These are phyloP conservation scores for Euglossa dilemma DNA, from an alignment of 1,140 invertebrate genomes.

Conservation along the genomic window DNA sequence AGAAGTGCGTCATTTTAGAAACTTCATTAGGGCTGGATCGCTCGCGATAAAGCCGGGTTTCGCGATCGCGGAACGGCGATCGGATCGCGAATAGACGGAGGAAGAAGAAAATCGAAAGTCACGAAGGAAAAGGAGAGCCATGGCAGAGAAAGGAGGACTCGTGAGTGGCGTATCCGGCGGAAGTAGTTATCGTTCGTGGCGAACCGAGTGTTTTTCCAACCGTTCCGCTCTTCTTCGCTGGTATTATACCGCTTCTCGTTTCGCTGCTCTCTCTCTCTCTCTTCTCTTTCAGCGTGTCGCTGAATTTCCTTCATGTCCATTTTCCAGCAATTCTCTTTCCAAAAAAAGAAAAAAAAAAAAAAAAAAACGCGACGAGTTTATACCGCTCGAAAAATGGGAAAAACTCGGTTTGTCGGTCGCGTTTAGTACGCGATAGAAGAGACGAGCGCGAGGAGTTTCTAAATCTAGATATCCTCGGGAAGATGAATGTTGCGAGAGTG, in stretches of 20 bases:
- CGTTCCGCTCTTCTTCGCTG: slow-evolving; percentile 47
- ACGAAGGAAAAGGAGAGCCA: slow-evolving; percentile 14
- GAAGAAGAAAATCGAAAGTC: slow-evolving; percentile 47
- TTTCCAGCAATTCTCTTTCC: too few species aligned
- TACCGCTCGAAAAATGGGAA: too few species aligned
- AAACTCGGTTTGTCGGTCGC: too few species aligned
- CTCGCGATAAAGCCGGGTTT: neutral
- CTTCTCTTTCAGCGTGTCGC: neutral
- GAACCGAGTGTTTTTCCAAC: slow-evolving; percentile 63
- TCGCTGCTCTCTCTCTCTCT: neutral
- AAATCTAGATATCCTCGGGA: neutral
- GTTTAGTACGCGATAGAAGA: too few species aligned
- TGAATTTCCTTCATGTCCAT: neutral
- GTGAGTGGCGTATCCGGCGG: slow-evolving; percentile 71
- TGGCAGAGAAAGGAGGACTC: slow-evolving; percentile 21
- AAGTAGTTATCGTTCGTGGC: slow-evolving; percentile 68
- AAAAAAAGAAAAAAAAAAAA: too few species aligned
- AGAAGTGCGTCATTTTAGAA: neutral
- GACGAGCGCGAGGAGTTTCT: neutral
- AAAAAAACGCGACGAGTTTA: too few species aligned
- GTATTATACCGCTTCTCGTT: slow-evolving; percentile 50
- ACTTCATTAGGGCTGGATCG: neutral
- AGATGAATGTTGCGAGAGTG: neutral
- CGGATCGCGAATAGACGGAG: neutral
- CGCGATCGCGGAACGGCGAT: neutral